Percentiles rank a stretch among this genome's conserved stretches.
Evolutionary conservation across 1,140 invertebrate species (phyloP).

Genomic region (Rhynchophorus ferrugineus): DNA sequence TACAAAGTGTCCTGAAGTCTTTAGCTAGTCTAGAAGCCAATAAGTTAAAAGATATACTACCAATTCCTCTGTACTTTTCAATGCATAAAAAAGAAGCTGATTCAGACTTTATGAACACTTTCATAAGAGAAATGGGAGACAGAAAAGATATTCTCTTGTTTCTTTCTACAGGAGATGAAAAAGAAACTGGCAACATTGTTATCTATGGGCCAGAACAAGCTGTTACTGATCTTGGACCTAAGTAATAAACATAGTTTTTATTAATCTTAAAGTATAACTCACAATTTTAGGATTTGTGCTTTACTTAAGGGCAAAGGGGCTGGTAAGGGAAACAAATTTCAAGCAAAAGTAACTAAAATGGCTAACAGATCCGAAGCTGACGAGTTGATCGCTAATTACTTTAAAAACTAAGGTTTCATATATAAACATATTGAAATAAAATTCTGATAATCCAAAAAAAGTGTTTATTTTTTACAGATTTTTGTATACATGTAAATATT

Average conservation of each 20-base stretch:
- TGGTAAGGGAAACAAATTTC: constrained; percentile 48
- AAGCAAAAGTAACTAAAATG: constrained; percentile 53
- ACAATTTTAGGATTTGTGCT: constrained; percentile 45
- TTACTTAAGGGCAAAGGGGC: constrained; percentile 57
- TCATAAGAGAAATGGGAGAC: constrained; percentile 55
- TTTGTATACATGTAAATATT: no score
- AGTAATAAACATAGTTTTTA: constrained; percentile 33
- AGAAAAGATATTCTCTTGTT: constrained; percentile 52
- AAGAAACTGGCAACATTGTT: constrained; percentile 57
- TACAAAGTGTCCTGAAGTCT: constrained; percentile 56
- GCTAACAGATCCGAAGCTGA: constrained; percentile 42
- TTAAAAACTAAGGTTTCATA: constrained; percentile 13
- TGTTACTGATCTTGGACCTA: constrained; percentile 44
- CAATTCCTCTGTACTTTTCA: constrained; percentile 49
- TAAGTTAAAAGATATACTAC: constrained; percentile 47
- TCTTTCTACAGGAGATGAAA: constrained; percentile 61
- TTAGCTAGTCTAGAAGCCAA: constrained; percentile 57
- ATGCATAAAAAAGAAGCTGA: constrained; percentile 66
- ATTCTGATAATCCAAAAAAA: neutral
- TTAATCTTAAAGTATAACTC: neutral
- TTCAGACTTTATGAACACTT: constrained; percentile 60
- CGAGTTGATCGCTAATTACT: constrained; percentile 39
- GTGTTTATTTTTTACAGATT: neutral
- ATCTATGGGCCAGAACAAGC: constrained; percentile 47
- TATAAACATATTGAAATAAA: neutral